phyloP scores from a whole-genome alignment of 2,797 vertebrate species.

The Cyprinella venusta region DNA sequence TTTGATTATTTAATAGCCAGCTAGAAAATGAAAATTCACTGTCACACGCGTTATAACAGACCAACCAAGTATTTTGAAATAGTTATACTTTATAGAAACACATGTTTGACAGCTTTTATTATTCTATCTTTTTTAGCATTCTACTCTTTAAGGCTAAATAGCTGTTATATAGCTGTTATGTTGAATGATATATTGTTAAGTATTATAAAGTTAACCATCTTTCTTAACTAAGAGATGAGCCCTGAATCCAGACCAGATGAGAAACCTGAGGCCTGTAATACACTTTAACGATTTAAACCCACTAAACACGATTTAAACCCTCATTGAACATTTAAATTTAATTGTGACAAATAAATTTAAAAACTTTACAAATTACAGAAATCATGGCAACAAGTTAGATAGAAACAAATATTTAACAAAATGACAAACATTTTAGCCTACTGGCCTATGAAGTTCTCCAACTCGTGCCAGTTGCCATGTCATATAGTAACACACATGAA shows the following conservation, averaged over 20 bases:
- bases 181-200: slow-evolving; percentile 37
- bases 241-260: slow-evolving; percentile 7
- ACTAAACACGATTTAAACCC: no score
- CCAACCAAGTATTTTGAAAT: not conserved
- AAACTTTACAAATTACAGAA: not conserved
- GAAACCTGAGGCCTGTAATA: slow-evolving; percentile 34
- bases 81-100: not conserved
- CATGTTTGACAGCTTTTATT: not conserved
- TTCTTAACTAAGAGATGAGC: slow-evolving; percentile 25
- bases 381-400: not conserved
- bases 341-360: not conserved
- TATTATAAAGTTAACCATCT: slow-evolving; percentile 29
- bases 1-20: not conserved
- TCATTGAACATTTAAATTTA: not conserved
- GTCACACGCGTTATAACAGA: not conserved
- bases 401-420: not conserved
- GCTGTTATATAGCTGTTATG: slow-evolving; percentile 23
- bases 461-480: slow-evolving; percentile 27
- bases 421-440: no score
- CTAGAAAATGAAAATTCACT: not conserved
- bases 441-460: not conserved
- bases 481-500: slow-evolving; percentile 14
- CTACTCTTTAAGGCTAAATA: not conserved
- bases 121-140: not conserved
- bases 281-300: not conserved